Conservation (phyloP, 2,888 invertebrate species). For the Sepioteuthis lessoniana region DNA sequence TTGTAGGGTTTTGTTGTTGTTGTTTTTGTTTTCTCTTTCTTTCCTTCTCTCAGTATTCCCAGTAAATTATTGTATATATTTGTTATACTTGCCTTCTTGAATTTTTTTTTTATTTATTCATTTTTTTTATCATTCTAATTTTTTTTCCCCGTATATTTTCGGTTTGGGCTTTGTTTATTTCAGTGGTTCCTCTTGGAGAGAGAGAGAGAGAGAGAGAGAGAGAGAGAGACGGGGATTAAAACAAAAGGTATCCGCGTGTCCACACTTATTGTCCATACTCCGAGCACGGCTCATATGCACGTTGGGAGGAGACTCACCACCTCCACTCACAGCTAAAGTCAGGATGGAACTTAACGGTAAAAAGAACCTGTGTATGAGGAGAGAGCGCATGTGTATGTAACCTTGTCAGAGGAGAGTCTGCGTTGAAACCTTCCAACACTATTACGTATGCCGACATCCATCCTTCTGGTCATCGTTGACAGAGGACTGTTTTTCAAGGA, state of each 20-base stretch:
- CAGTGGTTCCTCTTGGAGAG: background rate
- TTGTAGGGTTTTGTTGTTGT: no score
- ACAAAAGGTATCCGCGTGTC: background rate
- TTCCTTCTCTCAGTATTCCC: no score
- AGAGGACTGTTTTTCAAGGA: no score
- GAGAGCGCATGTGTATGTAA: background rate
- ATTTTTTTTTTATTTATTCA: no score
- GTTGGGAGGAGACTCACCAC: background rate
- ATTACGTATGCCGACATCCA: background rate
- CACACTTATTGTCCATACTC: background rate
- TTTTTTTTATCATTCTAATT: no score
- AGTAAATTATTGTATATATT: no score
- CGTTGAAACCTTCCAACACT: background rate
- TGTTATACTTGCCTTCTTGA: no score
- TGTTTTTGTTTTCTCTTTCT: no score
- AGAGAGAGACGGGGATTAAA: background rate
- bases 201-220: rapidly evolving
- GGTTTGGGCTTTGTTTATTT: no score
- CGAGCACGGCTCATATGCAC: background rate
- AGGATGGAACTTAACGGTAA: background rate
- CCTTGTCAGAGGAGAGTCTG: background rate
- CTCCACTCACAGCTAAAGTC: background rate
- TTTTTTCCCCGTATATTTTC: no score
- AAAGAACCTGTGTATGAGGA: background rate
- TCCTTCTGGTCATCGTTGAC: no score